phyloP scores from a whole-genome alignment of 2,797 vertebrate species.

The Oreochromis mossambicus region DNA sequence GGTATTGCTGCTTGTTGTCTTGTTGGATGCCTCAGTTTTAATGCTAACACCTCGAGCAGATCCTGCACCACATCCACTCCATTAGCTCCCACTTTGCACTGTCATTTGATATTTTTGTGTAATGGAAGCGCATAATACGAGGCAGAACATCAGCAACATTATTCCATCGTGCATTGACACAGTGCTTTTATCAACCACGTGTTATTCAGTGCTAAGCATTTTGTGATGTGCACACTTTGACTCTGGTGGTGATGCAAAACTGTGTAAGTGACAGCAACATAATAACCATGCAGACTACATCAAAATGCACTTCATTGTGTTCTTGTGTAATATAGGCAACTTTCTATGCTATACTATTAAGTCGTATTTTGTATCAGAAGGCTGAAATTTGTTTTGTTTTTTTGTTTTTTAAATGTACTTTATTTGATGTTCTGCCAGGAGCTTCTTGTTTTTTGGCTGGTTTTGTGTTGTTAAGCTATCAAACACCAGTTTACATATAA shows the following conservation, averaged over 20 bases:
- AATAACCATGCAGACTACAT: constrained; percentile 21
- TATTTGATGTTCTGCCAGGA: constrained; percentile 56
- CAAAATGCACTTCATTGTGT: constrained; percentile 45
- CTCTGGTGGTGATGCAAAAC: constrained; percentile 15
- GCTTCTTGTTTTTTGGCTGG: constrained; percentile 90
- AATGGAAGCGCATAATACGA: not conserved
- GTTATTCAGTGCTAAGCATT: not conserved
- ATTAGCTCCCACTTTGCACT: not conserved
- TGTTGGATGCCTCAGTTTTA: not conserved
- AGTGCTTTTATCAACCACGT: not conserved
- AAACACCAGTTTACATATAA: constrained; percentile 34
- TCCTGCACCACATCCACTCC: not conserved
- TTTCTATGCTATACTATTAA: constrained; percentile 53
- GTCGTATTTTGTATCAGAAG: constrained; percentile 60
- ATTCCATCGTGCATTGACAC: not conserved
- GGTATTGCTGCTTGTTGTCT: not conserved
- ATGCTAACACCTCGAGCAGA: not conserved
- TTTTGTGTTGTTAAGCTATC: constrained; percentile 69
- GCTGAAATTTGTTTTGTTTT: not conserved
- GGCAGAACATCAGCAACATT: not conserved
- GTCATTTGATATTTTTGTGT: not conserved
- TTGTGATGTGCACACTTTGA: constrained; percentile 37
- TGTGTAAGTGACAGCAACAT: not conserved
- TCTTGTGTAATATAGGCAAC: constrained; percentile 26
- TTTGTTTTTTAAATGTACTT: constrained; percentile 1